Evolutionary conservation across 53 echinoderm and acorn worm genomes (phyloP).

Genomic region (Astropecten irregularis): DNA sequence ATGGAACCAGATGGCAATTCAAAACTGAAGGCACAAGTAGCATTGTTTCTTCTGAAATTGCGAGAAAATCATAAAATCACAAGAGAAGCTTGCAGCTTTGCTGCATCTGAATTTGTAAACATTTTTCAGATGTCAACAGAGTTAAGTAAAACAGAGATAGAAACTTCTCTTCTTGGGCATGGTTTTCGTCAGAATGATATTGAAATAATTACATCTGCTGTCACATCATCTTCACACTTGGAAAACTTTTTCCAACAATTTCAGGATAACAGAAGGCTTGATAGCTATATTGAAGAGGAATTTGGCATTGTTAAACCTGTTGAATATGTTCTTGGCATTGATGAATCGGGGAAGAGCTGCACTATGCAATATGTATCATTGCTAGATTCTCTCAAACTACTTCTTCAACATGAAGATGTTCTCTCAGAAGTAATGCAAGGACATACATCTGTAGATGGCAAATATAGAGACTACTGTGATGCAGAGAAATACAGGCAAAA

Average conservation of each 20-base stretch:
- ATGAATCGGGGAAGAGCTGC: not conserved
- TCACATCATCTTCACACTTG: not conserved
- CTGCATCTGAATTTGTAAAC: not conserved
- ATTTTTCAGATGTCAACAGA: no score
- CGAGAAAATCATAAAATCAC: constrained; percentile 50
- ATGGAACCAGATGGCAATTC: no score
- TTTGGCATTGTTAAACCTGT: constrained; percentile 45
- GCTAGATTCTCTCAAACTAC: not conserved
- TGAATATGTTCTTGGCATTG: constrained; percentile 29
- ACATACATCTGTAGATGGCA: not conserved
- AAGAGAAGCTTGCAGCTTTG: constrained; percentile 24
- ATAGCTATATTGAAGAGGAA: constrained; percentile 19
- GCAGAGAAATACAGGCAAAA: not conserved
- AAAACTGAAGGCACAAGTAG: constrained; percentile 41
- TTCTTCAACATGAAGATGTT: constrained; percentile 31
- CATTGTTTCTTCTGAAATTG: constrained; percentile 40
- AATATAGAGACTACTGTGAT: constrained; percentile 47
- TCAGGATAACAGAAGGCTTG: constrained; percentile 8
- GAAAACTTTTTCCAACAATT: constrained; percentile 20
- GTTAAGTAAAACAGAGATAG: not conserved
- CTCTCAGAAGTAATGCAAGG: constrained; percentile 33
- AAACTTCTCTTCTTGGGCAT: constrained; percentile 2
- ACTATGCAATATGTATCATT: constrained; percentile 52
- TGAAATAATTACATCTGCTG: not conserved
- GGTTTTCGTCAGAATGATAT: constrained; percentile 10